These are phyloP conservation scores for Prolemur simus DNA, from an alignment of 2,113 vertebrate genomes.

Conservation along the genomic window DNA sequence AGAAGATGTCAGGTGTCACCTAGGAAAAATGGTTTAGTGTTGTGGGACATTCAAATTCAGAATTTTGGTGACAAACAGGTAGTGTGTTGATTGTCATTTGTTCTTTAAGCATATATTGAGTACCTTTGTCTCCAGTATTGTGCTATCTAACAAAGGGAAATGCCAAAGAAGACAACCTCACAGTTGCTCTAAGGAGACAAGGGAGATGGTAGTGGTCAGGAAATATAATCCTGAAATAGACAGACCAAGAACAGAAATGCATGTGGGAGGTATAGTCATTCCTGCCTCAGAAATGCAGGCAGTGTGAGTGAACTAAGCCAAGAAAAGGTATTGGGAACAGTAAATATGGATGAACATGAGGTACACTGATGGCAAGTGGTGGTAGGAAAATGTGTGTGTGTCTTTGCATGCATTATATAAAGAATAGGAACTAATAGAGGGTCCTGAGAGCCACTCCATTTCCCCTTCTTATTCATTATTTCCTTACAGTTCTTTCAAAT, in stretches of 20 bases:
- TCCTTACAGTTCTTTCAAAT: conserved; percentile 25
- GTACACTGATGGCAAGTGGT: neutral
- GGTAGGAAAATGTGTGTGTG: neutral
- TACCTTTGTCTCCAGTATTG: neutral
- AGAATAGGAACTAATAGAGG: neutral
- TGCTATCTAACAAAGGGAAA: neutral
- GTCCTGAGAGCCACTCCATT: neutral
- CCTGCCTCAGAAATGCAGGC: neutral
- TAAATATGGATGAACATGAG: neutral
- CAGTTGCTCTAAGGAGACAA: neutral
- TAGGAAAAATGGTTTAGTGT: neutral
- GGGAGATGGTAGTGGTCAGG: neutral
- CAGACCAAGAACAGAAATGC: neutral
- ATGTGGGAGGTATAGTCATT: neutral
- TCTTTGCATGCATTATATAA: neutral
- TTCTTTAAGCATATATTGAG: neutral
- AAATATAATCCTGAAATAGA: neutral
- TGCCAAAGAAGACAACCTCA: neutral
- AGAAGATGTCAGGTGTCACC: neutral
- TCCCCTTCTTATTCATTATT: conserved; percentile 1
- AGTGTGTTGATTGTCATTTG: neutral
- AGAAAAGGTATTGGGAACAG: neutral
- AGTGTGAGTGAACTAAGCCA: neutral
- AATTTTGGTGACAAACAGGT: neutral
- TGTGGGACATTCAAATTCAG: neutral